Evolutionary conservation across 2,888 invertebrate genomes (phyloP).

Genomic region (Tetragonisca angustula): DNA sequence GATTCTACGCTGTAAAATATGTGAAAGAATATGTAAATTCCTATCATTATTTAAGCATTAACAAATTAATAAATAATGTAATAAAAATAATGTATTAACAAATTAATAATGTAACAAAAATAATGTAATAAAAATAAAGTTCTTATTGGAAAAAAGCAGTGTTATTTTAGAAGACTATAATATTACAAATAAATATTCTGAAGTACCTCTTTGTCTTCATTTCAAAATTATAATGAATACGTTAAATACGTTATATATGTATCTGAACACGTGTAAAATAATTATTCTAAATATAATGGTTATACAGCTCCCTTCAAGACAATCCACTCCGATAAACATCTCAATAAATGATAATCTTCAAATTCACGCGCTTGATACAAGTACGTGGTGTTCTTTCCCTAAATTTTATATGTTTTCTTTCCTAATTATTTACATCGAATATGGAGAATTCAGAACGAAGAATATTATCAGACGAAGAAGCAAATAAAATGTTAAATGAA

Average conservation of each 20-base stretch:
- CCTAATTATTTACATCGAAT: background rate
- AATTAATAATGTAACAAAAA: too few relatives aligned
- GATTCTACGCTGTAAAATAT: background rate
- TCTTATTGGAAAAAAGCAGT: too few relatives aligned
- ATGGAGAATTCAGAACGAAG: conserved; percentile 20
- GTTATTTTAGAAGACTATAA: background rate
- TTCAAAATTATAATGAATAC: background rate
- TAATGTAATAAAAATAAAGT: background rate
- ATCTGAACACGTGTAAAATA: background rate
- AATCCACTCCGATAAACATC: background rate
- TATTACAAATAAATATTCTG: background rate
- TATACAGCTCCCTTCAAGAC: background rate
- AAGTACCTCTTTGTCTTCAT: background rate
- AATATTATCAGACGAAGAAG: conserved; percentile 26
- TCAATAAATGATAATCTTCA: conserved; percentile 16
- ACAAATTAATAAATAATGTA: background rate
- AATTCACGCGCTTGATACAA: conserved; percentile 7
- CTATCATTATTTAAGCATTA: background rate
- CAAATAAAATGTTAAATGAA: conserved; percentile 33
- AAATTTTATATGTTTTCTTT: background rate
- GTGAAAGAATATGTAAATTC: background rate
- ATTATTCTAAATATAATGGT: background rate
- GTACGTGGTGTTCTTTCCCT: background rate
- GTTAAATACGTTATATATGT: background rate
- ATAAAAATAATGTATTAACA: background rate